Evolutionary conservation across 2,888 invertebrate genomes (phyloP), one percentile per base, ranked within the genome.

Genomic region (Phengaris arion): DNA sequence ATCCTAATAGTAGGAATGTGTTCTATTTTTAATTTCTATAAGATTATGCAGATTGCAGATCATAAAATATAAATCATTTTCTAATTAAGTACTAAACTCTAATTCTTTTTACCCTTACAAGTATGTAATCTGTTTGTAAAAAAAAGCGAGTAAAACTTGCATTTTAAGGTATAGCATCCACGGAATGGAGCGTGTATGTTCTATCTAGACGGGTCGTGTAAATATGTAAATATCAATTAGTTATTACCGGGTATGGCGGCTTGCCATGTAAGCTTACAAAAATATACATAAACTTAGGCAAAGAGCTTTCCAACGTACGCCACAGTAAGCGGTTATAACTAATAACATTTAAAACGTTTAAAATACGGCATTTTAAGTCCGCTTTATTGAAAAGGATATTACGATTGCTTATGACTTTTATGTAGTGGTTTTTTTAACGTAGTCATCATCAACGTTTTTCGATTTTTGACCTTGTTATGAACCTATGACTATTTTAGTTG

Each of bases 231-330:
- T 51, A 51, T 15, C 69, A 51, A 70, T 64, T 64, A 64, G 64
- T 35, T 70, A 70, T 15, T 70, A 48, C 70, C 54, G 72, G 22
- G 9, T 52, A 13, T 72, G 72, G 72, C 72, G 54, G 35, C 52
- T 54, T 72, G 72, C 72, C 72, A 72, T 52, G 72, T 15, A 54
- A 72, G 72, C 54, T 72, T 70, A 51, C 70, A 70, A 70, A 70
- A 51, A 52, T 54, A 52, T 54, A 72, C 72, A 54, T 72, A 72
- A 72, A 72, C 72, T 52, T 72, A 35, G 51, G 69, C 46, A 70
- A 51, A 51, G 45, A 70, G 70, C 70, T 70, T 70, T 70, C 70
- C 70, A 51, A 15, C 13, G 22, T 35, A 35, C 64, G 15, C 15
- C 15, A 10, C 70, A 51, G 22, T 48, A 22, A 70, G 70, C 51